Percentiles rank a stretch among this genome's conserved stretches.
Conservation (phyloP, 2,797 vertebrate species). For the Spondyliosoma cantharus region DNA sequence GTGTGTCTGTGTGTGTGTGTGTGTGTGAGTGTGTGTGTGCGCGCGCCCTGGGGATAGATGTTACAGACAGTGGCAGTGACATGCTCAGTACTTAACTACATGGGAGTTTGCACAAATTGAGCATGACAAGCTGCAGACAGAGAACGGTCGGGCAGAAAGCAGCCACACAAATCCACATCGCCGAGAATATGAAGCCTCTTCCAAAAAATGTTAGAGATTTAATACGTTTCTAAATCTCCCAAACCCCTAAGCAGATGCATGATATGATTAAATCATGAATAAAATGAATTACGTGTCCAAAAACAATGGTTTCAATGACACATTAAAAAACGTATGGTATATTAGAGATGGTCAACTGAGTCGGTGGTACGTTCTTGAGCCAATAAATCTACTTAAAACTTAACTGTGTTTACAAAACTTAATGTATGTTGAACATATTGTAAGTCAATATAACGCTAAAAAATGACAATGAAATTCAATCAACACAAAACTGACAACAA, state of each 20-base stretch:
- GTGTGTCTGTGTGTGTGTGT: conserved; percentile 20
- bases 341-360: neutral
- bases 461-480: neutral
- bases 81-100: conserved; percentile 59
- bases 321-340: neutral
- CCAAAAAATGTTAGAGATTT: conserved; percentile 1
- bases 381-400: neutral
- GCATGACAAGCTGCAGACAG: conserved; percentile 73
- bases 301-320: neutral
- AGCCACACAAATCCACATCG: conserved; percentile 47
- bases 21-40: conserved; percentile 34
- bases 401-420: neutral
- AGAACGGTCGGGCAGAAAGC: conserved; percentile 57
- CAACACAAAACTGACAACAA: neutral
- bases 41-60: conserved; percentile 51
- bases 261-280: neutral
- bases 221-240: neutral
- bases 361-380: neutral
- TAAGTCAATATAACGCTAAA: conserved; percentile 9
- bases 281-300: neutral
- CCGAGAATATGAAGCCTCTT: conserved; percentile 59
- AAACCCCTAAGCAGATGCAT: neutral
- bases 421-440: neutral
- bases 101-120: conserved; percentile 72
- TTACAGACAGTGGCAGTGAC: conserved; percentile 60